phyloP scores from a whole-genome alignment of 2,888 invertebrate genomes.

The Ormia ochracea region DNA sequence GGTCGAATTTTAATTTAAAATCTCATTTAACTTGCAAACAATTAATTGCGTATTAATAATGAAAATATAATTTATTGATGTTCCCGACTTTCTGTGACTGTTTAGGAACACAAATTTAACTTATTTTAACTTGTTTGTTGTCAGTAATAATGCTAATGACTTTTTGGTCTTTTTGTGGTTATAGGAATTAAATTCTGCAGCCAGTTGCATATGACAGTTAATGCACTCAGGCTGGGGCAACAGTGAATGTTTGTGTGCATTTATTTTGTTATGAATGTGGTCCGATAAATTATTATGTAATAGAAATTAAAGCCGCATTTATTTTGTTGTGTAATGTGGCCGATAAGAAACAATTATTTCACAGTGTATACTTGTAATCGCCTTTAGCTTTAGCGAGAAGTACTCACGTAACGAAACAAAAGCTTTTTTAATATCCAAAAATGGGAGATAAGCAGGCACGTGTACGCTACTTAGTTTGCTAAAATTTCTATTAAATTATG shows the following conservation, averaged over 20 bases:
- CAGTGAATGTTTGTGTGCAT: constrained; percentile 1
- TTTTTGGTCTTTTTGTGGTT: constrained; percentile 48
- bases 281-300: constrained; percentile 15
- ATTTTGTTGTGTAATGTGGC: constrained; percentile 19
- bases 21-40: constrained; percentile 10
- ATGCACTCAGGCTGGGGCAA: background rate
- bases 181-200: constrained; percentile 16
- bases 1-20: constrained; percentile 4
- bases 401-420: constrained; percentile 17
- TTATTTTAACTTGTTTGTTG: background rate
- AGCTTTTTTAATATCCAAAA: background rate
- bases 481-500: no score
- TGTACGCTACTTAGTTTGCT: background rate
- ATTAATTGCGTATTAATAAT: background rate
- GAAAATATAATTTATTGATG: background rate
- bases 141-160: constrained; percentile 30
- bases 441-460: background rate
- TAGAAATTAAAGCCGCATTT: constrained; percentile 12
- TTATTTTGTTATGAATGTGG: constrained; percentile 6
- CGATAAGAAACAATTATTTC: constrained; percentile 25
- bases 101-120: background rate
- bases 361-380: background rate
- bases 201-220: background rate
- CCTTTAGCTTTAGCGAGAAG: constrained; percentile 1
- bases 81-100: background rate